Evolutionary conservation across 2,797 vertebrate genomes (phyloP).

Genomic region (Mergus octosetaceus): DNA sequence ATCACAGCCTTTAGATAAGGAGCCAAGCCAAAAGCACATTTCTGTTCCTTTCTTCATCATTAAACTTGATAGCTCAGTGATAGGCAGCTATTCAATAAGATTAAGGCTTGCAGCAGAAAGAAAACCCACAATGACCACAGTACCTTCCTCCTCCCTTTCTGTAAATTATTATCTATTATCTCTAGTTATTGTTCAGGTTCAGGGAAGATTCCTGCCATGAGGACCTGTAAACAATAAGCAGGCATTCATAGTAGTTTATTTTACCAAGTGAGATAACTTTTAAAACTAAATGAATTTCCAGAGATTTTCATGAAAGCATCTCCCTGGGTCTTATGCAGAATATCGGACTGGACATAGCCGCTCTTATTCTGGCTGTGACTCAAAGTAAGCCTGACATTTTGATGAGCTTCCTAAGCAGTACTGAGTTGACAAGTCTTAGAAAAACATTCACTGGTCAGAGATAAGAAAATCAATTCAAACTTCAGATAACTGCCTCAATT

Average conservation of each 20-base stretch:
- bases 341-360: neutral
- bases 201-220: neutral
- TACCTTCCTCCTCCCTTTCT: neutral
- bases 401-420: conserved; percentile 9
- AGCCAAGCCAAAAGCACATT: conserved; percentile 38
- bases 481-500: conserved; percentile 34
- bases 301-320: neutral
- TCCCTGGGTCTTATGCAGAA: neutral
- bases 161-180: neutral
- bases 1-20: conserved; percentile 39
- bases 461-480: conserved; percentile 46
- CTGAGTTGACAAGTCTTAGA: conserved; percentile 16
- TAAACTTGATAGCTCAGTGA: conserved; percentile 47
- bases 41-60: conserved; percentile 48
- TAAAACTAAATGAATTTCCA: neutral
- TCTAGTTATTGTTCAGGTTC: neutral
- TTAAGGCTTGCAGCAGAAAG: conserved; percentile 15
- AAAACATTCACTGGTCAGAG: conserved; percentile 31
- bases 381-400: conserved; percentile 24
- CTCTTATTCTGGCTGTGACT: neutral
- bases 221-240: neutral
- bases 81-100: conserved; percentile 35
- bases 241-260: neutral
- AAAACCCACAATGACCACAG: neutral
- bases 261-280: neutral